These are phyloP conservation scores for Nephila pilipes DNA, from an alignment of 1,140 invertebrate species.

Conservation along the genomic window DNA sequence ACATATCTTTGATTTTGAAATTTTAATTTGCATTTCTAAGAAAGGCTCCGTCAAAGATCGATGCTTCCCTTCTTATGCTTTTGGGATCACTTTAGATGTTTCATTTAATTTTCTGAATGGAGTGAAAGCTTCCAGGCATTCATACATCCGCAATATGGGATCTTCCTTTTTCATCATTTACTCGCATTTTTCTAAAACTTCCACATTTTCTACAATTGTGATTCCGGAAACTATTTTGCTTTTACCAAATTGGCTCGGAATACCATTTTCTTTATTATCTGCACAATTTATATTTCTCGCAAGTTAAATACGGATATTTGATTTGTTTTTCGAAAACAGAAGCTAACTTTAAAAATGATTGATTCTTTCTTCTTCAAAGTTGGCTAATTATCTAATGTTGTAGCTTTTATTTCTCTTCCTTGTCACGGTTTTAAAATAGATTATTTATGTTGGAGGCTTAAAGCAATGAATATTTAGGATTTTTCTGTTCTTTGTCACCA, in stretches of 20 bases:
- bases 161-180: not conserved
- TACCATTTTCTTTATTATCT: not conserved
- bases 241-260: not conserved
- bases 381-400: not conserved
- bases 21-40: not conserved
- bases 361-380: not conserved
- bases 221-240: not conserved
- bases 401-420: not conserved
- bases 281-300: not conserved
- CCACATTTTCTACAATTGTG: not conserved
- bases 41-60: not conserved
- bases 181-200: not conserved
- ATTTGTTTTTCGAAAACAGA: too few relatives aligned
- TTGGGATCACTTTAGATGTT: not conserved
- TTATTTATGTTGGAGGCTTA: not conserved
- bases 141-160: not conserved
- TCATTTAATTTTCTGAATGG: conserved; percentile 1
- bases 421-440: not conserved
- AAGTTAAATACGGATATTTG: too few relatives aligned
- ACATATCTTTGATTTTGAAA: not conserved
- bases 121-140: not conserved
- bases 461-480: too few relatives aligned
- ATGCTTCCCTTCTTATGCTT: not conserved
- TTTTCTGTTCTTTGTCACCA: too few relatives aligned
- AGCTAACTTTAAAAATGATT: conserved; percentile 1